These are phyloP conservation scores for Barypeithes pellucidus DNA, from an alignment of 2,888 invertebrate species.

Conservation along the genomic window DNA sequence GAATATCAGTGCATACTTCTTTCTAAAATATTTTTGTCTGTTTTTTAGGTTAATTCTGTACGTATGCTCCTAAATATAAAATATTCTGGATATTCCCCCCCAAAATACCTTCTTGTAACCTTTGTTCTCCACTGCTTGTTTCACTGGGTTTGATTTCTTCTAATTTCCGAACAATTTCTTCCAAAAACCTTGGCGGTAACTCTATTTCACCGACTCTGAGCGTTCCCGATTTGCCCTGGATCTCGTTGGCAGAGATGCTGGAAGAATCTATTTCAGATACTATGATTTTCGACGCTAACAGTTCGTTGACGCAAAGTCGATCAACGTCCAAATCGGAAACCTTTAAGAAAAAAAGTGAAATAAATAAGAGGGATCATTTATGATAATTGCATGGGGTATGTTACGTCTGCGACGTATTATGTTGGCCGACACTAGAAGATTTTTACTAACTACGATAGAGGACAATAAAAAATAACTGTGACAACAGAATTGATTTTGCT, in stretches of 20 bases:
- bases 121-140: not conserved
- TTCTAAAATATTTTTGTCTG: too few relatives aligned
- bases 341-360: slow-evolving; percentile 9
- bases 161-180: slow-evolving; percentile 76
- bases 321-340: slow-evolving; percentile 83
- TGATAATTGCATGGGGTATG: too few relatives aligned
- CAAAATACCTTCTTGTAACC: slow-evolving; percentile 31
- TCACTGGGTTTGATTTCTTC: slow-evolving; percentile 15
- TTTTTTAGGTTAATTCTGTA: too few relatives aligned
- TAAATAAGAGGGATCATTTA: too few relatives aligned
- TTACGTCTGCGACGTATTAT: too few relatives aligned
- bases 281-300: slow-evolving; percentile 85
- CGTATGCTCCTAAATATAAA: too few relatives aligned
- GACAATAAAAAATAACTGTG: too few relatives aligned
- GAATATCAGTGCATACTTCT: too few relatives aligned
- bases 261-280: slow-evolving; percentile 81
- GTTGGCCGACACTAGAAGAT: too few relatives aligned
- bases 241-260: slow-evolving; percentile 81
- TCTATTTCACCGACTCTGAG: slow-evolving; percentile 80
- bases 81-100: too few relatives aligned
- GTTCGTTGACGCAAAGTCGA: slow-evolving; percentile 82
- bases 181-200: slow-evolving; percentile 79
- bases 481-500: too few relatives aligned
- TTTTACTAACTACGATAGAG: too few relatives aligned
- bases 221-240: slow-evolving; percentile 81